Evolutionary conservation across 1,140 invertebrate genomes (phyloP), one percentile per base, ranked within the genome.

Genomic region (Drosophila carrolli): DNA sequence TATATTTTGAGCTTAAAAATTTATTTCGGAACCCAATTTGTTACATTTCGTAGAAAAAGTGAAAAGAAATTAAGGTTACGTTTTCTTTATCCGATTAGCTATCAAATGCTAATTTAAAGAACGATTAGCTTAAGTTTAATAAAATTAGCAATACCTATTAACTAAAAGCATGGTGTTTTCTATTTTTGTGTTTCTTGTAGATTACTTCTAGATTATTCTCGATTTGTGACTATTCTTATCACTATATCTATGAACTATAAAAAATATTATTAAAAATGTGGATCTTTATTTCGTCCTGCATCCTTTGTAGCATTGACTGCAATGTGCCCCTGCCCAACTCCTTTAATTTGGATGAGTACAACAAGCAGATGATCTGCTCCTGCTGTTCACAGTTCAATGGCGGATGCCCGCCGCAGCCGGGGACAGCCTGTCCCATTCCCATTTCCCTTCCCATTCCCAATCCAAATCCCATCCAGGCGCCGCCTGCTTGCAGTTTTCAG

Each of bases 301-400:
- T 29, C 8, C 7, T n/a, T 46, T 57, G 0, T 13, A 85, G 81
- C 54, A 71, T 85, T 55, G 81, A 85, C 13, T 85, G 81, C 53
- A 81, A 77, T 51, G 81, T 85, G 6, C 81, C 81, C 5, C 32
- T 85, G 23, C 81, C 81, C 7, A 67, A 44, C 19, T 59, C 62
- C 1, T 85, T 81, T 7, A 65, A 81, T 43, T 11, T 78, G 47
- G 67, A 81, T 11, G 67, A 55, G 2, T 77, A 51, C 27, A 63
- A 66, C 6, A 60, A 53, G 8, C 65, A 72, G 10, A 40, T 61
- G 48, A 32, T 44, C 37, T 67, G 37, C 40, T 68, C 65, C 19
- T 59, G 29, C 29, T 35, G n/a, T n/a, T 35, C 53, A 10, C 16
- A 48, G 5, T 35, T 13, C 32, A 66, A 41, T 41, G 37, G 32